These are phyloP conservation scores for Isotomurus palustris DNA, from an alignment of 2,888 invertebrate genomes.

Conservation along the genomic window DNA sequence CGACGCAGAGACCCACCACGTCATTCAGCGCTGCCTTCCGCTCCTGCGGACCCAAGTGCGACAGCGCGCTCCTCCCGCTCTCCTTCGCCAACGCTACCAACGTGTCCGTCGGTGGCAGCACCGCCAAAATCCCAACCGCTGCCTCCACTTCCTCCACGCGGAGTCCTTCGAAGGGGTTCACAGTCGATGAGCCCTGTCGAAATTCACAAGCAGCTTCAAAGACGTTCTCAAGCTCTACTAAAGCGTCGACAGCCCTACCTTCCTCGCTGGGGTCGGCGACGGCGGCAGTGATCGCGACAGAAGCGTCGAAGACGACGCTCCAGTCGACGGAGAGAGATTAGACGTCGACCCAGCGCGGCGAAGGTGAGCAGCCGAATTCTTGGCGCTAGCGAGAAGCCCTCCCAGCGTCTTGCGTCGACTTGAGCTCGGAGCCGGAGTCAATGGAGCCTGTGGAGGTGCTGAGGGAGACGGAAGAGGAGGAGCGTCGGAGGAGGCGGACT, in stretches of 20 bases:
- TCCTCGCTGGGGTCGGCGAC: conserved; percentile 52
- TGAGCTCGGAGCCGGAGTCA: conserved; percentile 5
- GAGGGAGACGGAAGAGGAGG: too few species aligned
- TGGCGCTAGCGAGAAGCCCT: conserved; percentile 41
- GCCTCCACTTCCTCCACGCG: conserved; percentile 31
- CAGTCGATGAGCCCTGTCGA: too few species aligned
- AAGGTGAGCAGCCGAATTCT: conserved; percentile 38
- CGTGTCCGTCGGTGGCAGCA: conserved; percentile 67
- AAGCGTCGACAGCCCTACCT: conserved; percentile 49
- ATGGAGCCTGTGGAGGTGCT: conserved; percentile 5
- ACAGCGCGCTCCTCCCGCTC: conserved; percentile 76
- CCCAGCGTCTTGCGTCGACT: conserved; percentile 40
- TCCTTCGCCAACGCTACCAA: conserved; percentile 85
- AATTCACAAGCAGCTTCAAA: neutral
- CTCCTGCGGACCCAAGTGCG: conserved; percentile 63
- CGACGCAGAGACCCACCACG: conserved; percentile 61
- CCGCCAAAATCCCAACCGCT: too few species aligned
- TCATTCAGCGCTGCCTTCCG: conserved; percentile 73
- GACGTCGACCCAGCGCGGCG: conserved; percentile 66
- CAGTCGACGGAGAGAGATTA: conserved; percentile 60
- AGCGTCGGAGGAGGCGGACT: too few species aligned
- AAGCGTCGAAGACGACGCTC: conserved; percentile 28
- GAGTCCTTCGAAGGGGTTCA: conserved; percentile 42
- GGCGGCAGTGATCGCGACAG: conserved; percentile 49
- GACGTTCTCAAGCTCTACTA: neutral